A percentile compares a stretch with the other conserved stretches of the same genome.
Evolutionary conservation across 1,140 invertebrate genomes (phyloP).

Genomic region (Aphelenchoides avenae): DNA sequence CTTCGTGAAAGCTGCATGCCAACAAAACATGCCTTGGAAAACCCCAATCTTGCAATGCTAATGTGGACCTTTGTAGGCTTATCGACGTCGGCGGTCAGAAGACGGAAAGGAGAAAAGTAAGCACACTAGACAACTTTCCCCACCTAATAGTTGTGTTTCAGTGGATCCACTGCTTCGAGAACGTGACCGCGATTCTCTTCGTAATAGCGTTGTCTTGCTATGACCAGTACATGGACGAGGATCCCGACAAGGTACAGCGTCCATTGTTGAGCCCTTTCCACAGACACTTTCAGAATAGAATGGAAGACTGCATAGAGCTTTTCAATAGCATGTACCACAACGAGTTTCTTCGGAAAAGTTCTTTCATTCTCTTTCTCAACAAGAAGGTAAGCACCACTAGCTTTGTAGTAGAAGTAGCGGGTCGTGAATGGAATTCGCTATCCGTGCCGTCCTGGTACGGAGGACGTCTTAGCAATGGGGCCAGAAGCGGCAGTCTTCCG

Average conservation of each 20-base stretch:
- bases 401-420: no score
- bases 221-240: conserved; percentile 24
- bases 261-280: not conserved
- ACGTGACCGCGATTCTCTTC: conserved; percentile 28
- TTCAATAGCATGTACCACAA: conserved; percentile 24
- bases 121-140: not conserved
- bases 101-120: conserved; percentile 9
- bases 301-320: conserved; percentile 17
- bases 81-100: conserved; percentile 18
- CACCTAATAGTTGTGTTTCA: no score
- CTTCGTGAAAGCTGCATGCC: no score
- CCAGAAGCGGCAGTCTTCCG: no score
- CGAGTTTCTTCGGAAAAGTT: conserved; percentile 18
- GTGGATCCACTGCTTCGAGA: conserved; percentile 26
- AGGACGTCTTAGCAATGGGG: no score
- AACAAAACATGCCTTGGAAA: not conserved
- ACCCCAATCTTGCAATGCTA: not conserved
- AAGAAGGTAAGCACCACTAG: no score
- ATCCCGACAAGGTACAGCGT: conserved; percentile 6
- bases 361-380: conserved; percentile 27
- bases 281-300: conserved; percentile 15
- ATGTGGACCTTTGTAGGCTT: conserved; percentile 10
- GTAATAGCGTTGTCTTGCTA: conserved; percentile 24
- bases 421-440: no score
- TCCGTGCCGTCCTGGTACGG: no score